Conservation (phyloP, 1,140 invertebrate genomes). For the Drosophila santomea region DNA sequence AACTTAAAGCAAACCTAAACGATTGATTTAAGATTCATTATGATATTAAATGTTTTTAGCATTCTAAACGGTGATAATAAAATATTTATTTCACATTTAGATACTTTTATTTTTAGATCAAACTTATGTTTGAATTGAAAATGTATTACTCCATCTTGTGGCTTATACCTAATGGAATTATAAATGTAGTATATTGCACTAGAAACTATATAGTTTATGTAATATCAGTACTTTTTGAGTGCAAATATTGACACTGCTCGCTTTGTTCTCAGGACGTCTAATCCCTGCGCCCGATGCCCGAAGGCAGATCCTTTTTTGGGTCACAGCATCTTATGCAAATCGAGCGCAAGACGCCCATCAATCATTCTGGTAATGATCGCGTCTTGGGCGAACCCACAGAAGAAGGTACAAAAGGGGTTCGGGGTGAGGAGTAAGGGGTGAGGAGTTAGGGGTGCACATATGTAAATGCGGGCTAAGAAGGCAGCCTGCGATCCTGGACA, state of each 20-base stretch:
- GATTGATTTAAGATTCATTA: neutral
- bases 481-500: slow-evolving; percentile 30
- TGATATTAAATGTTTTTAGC: too few species aligned
- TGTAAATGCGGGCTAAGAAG: slow-evolving; percentile 43
- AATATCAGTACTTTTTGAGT: slow-evolving; percentile 2
- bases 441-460: neutral
- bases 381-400: slow-evolving; percentile 10
- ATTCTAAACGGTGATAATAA: neutral
- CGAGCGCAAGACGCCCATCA: slow-evolving; percentile 50
- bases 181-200: neutral
- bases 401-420: slow-evolving; percentile 14
- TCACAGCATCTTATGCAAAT: slow-evolving; percentile 56
- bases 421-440: neutral
- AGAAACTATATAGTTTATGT: too few species aligned
- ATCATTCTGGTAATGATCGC: slow-evolving; percentile 64
- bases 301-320: slow-evolving; percentile 10
- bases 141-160: too few species aligned
- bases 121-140: too few species aligned
- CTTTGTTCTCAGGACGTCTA: slow-evolving; percentile 66
- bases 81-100: neutral
- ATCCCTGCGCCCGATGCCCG: slow-evolving; percentile 39
- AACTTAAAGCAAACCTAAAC: neutral
- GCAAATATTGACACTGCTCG: slow-evolving; percentile 58
- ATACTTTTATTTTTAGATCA: too few species aligned
- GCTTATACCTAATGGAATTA: too few species aligned